Evolutionary conservation across 35 echinoderm and acorn worm genomes (phyloP).

Genomic region (Eucidaris tribuloides): DNA sequence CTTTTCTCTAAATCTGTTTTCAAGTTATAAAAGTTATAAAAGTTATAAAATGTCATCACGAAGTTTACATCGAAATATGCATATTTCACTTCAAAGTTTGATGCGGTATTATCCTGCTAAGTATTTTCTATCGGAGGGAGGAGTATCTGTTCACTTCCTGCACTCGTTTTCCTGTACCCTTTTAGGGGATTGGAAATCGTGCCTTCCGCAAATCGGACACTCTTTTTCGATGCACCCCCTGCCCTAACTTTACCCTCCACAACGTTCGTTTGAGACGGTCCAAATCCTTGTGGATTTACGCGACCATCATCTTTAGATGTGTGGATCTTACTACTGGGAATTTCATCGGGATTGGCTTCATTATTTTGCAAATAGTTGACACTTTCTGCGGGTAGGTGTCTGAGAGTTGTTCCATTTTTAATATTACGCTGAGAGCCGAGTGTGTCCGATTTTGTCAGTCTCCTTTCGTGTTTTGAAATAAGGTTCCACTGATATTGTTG

Average conservation of each 20-base stretch:
- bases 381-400: too few relatives aligned
- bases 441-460: background rate
- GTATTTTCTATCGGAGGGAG: background rate
- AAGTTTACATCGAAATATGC: too few relatives aligned
- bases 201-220: slow-evolving; percentile 22
- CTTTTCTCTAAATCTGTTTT: too few relatives aligned
- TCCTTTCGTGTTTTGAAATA: slow-evolving; percentile 6
- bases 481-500: slow-evolving; percentile 46
- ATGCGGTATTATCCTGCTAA: background rate
- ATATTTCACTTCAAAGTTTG: too few relatives aligned
- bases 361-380: background rate
- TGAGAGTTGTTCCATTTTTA: background rate
- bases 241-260: background rate
- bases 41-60: too few relatives aligned
- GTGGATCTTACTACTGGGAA: background rate
- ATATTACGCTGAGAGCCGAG: background rate
- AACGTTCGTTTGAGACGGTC: background rate
- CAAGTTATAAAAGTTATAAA: too few relatives aligned
- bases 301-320: background rate
- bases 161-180: background rate
- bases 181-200: slow-evolving; percentile 30
- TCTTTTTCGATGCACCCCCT: background rate
- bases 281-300: background rate
- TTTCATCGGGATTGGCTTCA: background rate
- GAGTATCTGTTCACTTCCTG: background rate